Evolutionary conservation across 2,888 invertebrate species (phyloP).

Genomic region (Mythimna loreyi): DNA sequence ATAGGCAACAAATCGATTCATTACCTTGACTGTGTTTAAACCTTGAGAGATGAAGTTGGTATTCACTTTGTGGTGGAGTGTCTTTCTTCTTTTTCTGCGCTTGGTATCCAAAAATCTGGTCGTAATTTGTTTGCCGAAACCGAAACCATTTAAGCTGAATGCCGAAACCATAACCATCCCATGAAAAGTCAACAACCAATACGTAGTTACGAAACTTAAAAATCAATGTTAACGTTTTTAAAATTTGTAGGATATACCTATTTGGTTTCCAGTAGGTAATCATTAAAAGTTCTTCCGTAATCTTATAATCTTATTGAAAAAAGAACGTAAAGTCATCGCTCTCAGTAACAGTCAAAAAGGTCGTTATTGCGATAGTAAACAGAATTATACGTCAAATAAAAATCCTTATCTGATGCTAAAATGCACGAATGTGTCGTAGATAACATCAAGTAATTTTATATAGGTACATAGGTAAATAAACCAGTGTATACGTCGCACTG

Average conservation of each 20-base stretch:
- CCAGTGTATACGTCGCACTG: conserved; percentile 3
- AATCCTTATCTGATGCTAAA: conserved; percentile 58
- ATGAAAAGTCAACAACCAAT: background rate
- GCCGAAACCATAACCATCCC: background rate
- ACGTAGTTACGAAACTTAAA: background rate
- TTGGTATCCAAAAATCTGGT: background rate
- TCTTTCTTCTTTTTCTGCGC: background rate
- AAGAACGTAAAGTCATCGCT: conserved; percentile 27
- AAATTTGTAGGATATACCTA: too few species aligned
- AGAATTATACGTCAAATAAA: conserved; percentile 53
- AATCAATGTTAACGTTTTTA: background rate
- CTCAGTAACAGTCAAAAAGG: conserved; percentile 47
- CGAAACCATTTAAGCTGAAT: background rate
- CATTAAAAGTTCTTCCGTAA: conserved; percentile 8
- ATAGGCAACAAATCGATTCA: conserved; percentile 10
- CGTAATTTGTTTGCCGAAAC: conserved; percentile 18
- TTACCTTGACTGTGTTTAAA: conserved; percentile 3
- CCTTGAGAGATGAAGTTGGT: conserved; percentile 11
- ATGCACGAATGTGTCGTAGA: conserved; percentile 46
- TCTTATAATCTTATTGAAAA: conserved; percentile 28
- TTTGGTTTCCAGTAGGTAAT: background rate
- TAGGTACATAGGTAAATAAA: conserved; percentile 33
- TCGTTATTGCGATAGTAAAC: conserved; percentile 45
- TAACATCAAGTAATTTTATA: conserved; percentile 53
- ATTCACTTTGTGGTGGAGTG: background rate